Evolutionary conservation across 2,113 vertebrate species (phyloP).

Genomic region (Gobius niger): DNA sequence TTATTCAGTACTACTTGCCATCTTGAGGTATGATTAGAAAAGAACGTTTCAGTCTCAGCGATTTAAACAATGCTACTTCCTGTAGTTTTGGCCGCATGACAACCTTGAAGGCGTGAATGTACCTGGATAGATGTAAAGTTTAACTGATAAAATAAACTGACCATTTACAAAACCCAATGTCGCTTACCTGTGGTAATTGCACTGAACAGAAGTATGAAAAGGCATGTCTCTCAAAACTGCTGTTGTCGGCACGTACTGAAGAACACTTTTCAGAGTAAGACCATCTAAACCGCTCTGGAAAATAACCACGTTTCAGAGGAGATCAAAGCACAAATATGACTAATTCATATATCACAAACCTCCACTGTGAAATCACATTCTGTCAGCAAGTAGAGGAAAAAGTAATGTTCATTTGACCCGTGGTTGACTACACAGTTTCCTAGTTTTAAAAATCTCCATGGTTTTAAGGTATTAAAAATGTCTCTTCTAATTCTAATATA

Average conservation of each 20-base stretch:
- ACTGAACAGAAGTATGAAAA: constrained; percentile 55
- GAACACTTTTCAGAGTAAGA: constrained; percentile 13
- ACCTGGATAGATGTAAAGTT: constrained; percentile 33
- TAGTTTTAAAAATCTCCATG: constrained; percentile 49
- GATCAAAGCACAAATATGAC: background rate
- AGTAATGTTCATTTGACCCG: constrained; percentile 31
- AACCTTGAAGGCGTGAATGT: constrained; percentile 51
- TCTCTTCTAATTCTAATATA: constrained; percentile 55
- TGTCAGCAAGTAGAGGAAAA: constrained; percentile 51
- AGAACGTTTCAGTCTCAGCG: constrained; percentile 11
- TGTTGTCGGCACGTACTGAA: constrained; percentile 45
- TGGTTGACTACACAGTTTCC: constrained; percentile 63
- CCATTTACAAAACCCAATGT: background rate
- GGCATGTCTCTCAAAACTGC: constrained; percentile 55
- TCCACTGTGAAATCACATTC: constrained; percentile 46
- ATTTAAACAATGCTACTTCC: constrained; percentile 32
- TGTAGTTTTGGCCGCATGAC: constrained; percentile 47
- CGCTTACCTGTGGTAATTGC: constrained; percentile 62
- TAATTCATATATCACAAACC: constrained; percentile 42
- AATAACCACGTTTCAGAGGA: background rate
- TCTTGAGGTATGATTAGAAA: constrained; percentile 49
- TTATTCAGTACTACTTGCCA: constrained; percentile 47
- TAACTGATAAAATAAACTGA: background rate
- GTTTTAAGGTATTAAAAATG: constrained; percentile 20
- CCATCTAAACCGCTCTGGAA: constrained; percentile 47